Evolutionary conservation across 1,140 invertebrate genomes (phyloP), one percentile per base, ranked within the genome.

Genomic region (Halesus radiatus): DNA sequence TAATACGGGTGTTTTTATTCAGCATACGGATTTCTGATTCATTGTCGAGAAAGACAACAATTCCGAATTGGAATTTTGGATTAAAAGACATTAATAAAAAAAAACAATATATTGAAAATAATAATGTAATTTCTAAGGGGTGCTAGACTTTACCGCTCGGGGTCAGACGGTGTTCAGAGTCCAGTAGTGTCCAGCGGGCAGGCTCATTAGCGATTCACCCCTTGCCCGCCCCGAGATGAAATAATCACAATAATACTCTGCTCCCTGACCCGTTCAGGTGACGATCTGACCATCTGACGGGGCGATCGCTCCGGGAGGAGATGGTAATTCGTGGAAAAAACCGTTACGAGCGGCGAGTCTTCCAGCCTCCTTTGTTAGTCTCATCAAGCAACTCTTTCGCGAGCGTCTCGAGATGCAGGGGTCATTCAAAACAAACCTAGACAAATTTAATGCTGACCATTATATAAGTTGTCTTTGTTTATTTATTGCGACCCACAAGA

Each of bases 281-380:
- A 18, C 53, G 8, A 45, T 10, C 8, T 45, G 37, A 45, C 37
- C 37, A 45, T 45, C 8, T 45, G 37, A 45, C 37, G 8, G 37
- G 37, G 37, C 16, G 15, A 54, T 13, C 22, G 56, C 15, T 58
- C 29, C 58, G 37, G 54, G 74, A 22, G 20, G 50, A 32, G n/a
- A 58, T 76, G 45, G 13, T 78, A 78, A 78, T 78, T 78, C 76
- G 60, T 78, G 60, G 76, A 78, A 78, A 78, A 78, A 78, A 78
- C 76, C 76, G 76, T 78, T 78, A 78, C 37, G 18, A 53, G 32
- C 23, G 3, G 62, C 4, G 26, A 64, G 6, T 66, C 29, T 66
- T 37, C 16, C 23, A 22, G 4, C 20, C 4, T 64, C 23, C 10
- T 52, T 72, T 53, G 68, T 53, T 50, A 45, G 37, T 16, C 6